Base-by-base conservation (phyloP, 2,113 vertebrate genomes). In the Xenopus laevis region DNA sequence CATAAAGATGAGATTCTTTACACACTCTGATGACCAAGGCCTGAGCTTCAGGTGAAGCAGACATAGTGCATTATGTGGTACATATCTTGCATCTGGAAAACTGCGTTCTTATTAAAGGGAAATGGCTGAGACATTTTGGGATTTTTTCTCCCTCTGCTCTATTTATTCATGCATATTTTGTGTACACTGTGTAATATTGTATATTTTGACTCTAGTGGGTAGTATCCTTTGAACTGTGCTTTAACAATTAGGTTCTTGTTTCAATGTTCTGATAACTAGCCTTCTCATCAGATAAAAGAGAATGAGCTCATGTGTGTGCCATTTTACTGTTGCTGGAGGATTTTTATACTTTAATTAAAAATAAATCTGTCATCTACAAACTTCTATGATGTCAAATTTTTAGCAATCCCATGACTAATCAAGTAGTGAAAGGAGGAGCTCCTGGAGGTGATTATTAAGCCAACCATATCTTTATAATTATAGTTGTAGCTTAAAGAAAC, bases 211-310 rank as follows among this genome's bases (percentile, higher is more conserved):
- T 50, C 12, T 30, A 47, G 20, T 57, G 10, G 1, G 23, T 79
- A 50, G 46, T 7, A 76, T 60, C 67, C 77, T 69, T 55, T 80
- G 74, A 57, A 69, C 75, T 53, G 12, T n/a, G 21, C 46, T 78
- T 10, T 12, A 4, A 45, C 23, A 75, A 74, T 68, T n/a, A 9
- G 66, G 57, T 44, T 10, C 45, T 7, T 12, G 65, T 69, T 84
- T 83, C 74, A 85, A 15, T 81, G 77, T 81, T 66, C 33, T 82
- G 60, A 81, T 30, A 13, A 30, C 13, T 80, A 78, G 76, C 70
- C 82, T 81, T 63, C 15, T 66, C 20, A 63, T 20, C 23, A 55
- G 7, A 18, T 45, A 44, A 7, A 47, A 62, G 10, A 58, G 60
- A 55, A 7, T 66, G 55, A 78, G 81, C 74, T 86, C 80, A 71